phyloP scores from a whole-genome alignment of 2,113 vertebrate genomes.

The Dunckerocampus dactyliophorus region DNA sequence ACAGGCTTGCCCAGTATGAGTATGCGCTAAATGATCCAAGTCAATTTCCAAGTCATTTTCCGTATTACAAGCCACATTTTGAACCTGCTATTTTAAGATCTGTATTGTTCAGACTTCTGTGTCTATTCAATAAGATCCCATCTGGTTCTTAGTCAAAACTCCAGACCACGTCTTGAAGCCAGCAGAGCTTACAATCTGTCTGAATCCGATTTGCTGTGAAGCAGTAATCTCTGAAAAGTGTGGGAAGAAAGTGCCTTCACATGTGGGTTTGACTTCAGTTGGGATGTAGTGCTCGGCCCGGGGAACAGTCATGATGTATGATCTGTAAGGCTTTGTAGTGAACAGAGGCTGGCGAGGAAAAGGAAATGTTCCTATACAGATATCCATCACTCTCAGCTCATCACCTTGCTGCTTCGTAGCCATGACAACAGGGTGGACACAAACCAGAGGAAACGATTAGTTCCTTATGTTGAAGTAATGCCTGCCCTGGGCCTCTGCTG shows the following conservation, averaged over 20 bases:
- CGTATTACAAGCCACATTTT: too few relatives aligned
- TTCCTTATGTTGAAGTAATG: constrained; percentile 60
- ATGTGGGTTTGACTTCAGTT: constrained; percentile 44
- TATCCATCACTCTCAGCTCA: constrained; percentile 76
- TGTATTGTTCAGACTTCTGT: constrained; percentile 43
- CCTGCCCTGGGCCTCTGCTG: constrained; percentile 34
- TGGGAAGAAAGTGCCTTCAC: constrained; percentile 52
- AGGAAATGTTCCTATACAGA: constrained; percentile 75
- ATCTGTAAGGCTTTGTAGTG: constrained; percentile 67
- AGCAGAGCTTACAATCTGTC: constrained; percentile 20
- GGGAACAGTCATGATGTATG: constrained; percentile 64
- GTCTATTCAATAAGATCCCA: constrained; percentile 27
- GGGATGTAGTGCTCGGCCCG: constrained; percentile 25
- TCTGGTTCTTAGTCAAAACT: constrained; percentile 3
- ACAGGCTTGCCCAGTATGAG: too few relatives aligned
- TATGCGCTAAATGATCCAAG: not conserved
- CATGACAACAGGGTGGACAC: constrained; percentile 63
- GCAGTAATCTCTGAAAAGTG: constrained; percentile 2
- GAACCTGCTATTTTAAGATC: constrained; percentile 37
- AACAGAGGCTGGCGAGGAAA: constrained; percentile 65
- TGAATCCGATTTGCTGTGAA: constrained; percentile 32
- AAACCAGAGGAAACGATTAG: constrained; percentile 51
- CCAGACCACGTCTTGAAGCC: constrained; percentile 21
- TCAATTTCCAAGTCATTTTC: not conserved
- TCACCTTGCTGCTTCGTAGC: constrained; percentile 60